Evolutionary conservation across 1,140 invertebrate species (phyloP), one percentile per base, ranked within the genome.

Genomic region (Orchesella cincta): DNA sequence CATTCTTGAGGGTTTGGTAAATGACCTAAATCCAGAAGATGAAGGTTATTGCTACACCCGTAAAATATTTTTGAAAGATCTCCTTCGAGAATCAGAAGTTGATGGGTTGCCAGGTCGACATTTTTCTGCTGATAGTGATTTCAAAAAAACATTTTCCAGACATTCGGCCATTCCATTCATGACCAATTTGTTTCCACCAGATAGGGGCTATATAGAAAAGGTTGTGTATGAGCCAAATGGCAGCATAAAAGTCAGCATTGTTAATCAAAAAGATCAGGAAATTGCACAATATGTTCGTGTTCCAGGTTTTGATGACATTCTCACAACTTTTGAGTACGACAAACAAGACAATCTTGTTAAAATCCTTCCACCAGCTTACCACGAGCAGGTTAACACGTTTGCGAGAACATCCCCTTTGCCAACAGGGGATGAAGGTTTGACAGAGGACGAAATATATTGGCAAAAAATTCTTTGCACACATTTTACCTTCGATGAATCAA

Each of bases 251-350:
- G 29, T 73, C 14, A 28, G n/a, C 31, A 52, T 77, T 20, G 29
- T 31, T 14, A n/a, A 23, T 1, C 5, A 74, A 0, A 35, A 62
- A 46, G 39, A 46, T 1, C 73, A 73, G 12, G 16, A 31, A 35
- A 28, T 73, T 1, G 76, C 76, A 0, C n/a, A 20, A 16, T 73
- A 74, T 18, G 34, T 62, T 20, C 23, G 31, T 3, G 76, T 62
- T 0, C 23, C 39, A 8, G 46, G 70, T 29, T 74, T 14, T 18
- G 35, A 77, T 36, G 35, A 77, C 46, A 20, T 52, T 8, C 1
- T 77, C 14, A 77, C 70, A 16, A 77, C 71, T 12, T 64, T 31
- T 29, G 76, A 77, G 52, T 77, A 77, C 57, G 34, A 77, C 28
- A 31, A 23, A 0, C 14, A 77, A 29, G 72, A 62, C 26, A 35